Evolutionary conservation across 2,113 vertebrate species (phyloP).

Genomic region (Catagonus wagneri): DNA sequence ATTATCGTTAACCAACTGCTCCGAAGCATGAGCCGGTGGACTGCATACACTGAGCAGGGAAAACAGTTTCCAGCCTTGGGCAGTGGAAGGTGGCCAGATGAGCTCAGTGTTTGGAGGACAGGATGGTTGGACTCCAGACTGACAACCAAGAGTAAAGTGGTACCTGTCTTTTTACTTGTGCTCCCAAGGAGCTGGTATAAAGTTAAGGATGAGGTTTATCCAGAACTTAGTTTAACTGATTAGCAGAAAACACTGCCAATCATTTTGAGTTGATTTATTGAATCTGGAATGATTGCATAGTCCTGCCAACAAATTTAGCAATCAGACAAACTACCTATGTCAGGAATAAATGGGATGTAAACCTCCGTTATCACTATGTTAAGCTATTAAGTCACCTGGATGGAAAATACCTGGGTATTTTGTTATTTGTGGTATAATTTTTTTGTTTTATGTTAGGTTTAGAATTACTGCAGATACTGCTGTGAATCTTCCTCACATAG

Average conservation of each 20-base stretch:
- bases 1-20: conserved; percentile 78
- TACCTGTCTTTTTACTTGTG: not conserved
- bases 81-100: not conserved
- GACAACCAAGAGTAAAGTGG: not conserved
- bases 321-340: not conserved
- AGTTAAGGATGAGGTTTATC: not conserved
- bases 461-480: not conserved
- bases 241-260: not conserved
- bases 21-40: conserved; percentile 44
- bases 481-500: not conserved
- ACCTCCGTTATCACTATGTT: not conserved
- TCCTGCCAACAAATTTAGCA: not conserved
- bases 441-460: not conserved
- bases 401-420: not conserved
- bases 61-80: not conserved
- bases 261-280: not conserved
- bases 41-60: not conserved
- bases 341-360: not conserved
- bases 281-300: not conserved
- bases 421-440: not conserved
- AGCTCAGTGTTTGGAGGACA: not conserved
- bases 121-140: not conserved
- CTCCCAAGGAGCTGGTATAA: not conserved
- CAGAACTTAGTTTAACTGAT: conserved; percentile 17
- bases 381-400: not conserved